Evolutionary conservation across 2,888 invertebrate genomes (phyloP).

Genomic region (Agrochola macilenta): DNA sequence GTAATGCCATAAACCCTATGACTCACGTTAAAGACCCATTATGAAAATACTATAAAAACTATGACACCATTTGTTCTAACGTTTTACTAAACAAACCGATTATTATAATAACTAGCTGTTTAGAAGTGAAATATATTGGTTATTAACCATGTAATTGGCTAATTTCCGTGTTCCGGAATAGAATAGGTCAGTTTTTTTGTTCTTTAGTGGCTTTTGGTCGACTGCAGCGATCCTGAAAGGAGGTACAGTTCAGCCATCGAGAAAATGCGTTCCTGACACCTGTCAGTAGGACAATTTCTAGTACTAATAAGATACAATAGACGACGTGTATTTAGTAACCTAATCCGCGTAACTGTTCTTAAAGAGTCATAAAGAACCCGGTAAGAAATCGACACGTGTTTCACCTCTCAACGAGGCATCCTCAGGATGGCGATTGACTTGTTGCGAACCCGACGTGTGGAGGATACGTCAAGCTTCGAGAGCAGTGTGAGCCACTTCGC

Average conservation of each 20-base stretch:
- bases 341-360: too few species aligned
- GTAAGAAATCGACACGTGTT: too few species aligned
- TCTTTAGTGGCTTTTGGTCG: background rate
- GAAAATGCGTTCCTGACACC: too few species aligned
- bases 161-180: slow-evolving; percentile 1
- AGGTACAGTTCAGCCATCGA: background rate
- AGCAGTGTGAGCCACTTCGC: too few species aligned
- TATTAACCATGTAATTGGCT: background rate
- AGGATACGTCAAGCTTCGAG: too few species aligned
- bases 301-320: too few species aligned
- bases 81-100: slow-evolving; percentile 18
- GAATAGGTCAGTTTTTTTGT: background rate
- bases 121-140: slow-evolving; percentile 2
- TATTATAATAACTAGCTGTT: slow-evolving; percentile 9
- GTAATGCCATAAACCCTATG: slow-evolving; percentile 12
- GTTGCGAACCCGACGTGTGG: too few species aligned
- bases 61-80: slow-evolving; percentile 8
- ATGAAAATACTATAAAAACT: slow-evolving; percentile 18
- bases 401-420: too few species aligned
- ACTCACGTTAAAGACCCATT: slow-evolving; percentile 35
- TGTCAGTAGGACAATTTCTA: too few species aligned
- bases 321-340: too few species aligned
- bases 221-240: background rate
- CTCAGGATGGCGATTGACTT: too few species aligned
- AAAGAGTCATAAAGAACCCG: too few species aligned